phyloP scores from a whole-genome alignment of 35 echinoderm and acorn worm species.

The Apostichopus parvimensis region DNA sequence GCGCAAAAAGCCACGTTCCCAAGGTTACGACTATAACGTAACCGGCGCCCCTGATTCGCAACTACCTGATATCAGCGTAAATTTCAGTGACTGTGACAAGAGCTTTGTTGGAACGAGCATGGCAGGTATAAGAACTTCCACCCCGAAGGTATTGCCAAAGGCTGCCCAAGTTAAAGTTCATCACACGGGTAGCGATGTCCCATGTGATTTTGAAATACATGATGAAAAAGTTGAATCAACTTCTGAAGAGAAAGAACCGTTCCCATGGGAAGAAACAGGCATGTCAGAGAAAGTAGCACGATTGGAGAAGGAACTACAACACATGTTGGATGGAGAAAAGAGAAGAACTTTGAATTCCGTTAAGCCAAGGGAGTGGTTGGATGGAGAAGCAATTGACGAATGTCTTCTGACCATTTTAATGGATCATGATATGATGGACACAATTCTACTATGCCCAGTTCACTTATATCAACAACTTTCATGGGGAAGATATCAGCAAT shows the following conservation, averaged over 20 bases:
- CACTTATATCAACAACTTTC: slow-evolving; percentile 26
- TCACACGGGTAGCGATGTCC: too few relatives aligned
- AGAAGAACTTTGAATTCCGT: not conserved
- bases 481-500: not conserved
- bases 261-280: too few relatives aligned
- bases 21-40: slow-evolving; percentile 33
- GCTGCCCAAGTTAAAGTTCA: too few relatives aligned
- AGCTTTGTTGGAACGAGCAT: too few relatives aligned
- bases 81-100: too few relatives aligned
- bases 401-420: not conserved
- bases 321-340: not conserved
- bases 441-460: not conserved
- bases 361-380: not conserved
- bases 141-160: too few relatives aligned
- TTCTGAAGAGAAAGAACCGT: too few relatives aligned
- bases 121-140: not conserved
- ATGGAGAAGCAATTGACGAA: slow-evolving; percentile 37
- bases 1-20: slow-evolving; percentile 15
- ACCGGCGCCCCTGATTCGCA: slow-evolving; percentile 8
- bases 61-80: not conserved
- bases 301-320: too few relatives aligned
- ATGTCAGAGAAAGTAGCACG: too few relatives aligned
- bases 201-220: too few relatives aligned
- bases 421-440: not conserved
- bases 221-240: too few relatives aligned